phyloP scores from a whole-genome alignment of 2,797 vertebrate species.

The Cossypha niveicapilla region DNA sequence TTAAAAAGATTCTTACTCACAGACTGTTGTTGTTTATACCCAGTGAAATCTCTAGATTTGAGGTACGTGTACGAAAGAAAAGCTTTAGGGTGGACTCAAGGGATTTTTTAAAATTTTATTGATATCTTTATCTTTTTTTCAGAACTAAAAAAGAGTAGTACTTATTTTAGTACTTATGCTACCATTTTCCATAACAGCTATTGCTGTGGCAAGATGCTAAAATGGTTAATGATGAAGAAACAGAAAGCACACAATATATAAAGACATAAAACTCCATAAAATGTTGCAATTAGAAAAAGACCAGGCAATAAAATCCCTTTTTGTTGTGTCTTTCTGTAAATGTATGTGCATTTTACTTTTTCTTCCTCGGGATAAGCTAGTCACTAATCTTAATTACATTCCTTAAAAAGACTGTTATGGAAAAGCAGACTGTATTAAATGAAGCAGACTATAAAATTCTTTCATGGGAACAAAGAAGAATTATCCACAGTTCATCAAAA shows the following conservation, averaged over 20 bases:
- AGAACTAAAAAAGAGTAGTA: not conserved
- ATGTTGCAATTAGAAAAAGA: not conserved
- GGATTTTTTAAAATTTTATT: not conserved
- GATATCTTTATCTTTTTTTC: not conserved
- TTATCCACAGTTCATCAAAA: slow-evolving; percentile 16
- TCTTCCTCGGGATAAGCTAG: not conserved
- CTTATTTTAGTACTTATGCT: not conserved
- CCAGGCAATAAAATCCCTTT: slow-evolving; percentile 15
- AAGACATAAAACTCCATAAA: not conserved
- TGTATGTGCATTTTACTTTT: slow-evolving; percentile 19
- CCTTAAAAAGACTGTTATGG: slow-evolving; percentile 5
- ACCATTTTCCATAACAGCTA: not conserved
- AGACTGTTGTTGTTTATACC: not conserved
- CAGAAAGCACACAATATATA: not conserved
- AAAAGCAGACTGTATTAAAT: slow-evolving; percentile 36
- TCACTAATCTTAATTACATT: slow-evolving; percentile 43
- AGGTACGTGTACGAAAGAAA: not conserved
- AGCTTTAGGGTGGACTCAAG: not conserved
- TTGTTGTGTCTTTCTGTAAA: not conserved
- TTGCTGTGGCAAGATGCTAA: not conserved
- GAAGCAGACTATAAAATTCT: slow-evolving; percentile 2
- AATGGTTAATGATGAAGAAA: not conserved
- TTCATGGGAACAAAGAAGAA: slow-evolving; percentile 13
- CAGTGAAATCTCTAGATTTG: not conserved
- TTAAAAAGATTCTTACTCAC: not conserved